These are phyloP conservation scores for Perdita meconis DNA, from an alignment of 2,888 invertebrate species.

Conservation along the genomic window DNA sequence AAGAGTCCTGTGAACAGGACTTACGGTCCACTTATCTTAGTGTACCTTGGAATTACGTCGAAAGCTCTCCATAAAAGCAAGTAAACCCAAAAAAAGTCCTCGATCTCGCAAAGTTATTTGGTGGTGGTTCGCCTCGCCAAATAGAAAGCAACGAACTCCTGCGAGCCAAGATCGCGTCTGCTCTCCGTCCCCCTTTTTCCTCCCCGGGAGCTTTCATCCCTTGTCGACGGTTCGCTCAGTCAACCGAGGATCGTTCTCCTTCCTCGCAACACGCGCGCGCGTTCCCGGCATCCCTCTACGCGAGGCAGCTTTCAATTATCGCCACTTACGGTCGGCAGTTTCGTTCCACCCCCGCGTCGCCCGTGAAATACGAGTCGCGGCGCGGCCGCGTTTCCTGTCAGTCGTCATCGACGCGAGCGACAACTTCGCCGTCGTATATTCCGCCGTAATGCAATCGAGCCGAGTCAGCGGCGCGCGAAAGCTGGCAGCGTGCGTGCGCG, in stretches of 20 bases:
- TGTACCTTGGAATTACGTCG: too few species aligned
- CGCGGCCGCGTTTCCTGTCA: conserved; percentile 53
- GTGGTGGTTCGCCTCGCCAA: too few species aligned
- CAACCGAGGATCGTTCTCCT: conserved; percentile 4
- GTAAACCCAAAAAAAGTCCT: too few species aligned
- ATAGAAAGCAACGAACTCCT: too few species aligned
- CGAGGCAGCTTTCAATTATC: conserved; percentile 53
- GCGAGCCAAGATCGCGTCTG: too few species aligned
- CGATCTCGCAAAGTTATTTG: too few species aligned
- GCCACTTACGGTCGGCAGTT: conserved; percentile 40
- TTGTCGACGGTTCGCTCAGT: conserved; percentile 7
- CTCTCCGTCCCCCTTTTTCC: too few species aligned
- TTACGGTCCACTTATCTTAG: too few species aligned
- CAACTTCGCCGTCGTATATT: conserved; percentile 48
- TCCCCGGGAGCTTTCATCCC: background rate
- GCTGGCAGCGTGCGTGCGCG: conserved; percentile 1
- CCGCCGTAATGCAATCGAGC: conserved; percentile 50
- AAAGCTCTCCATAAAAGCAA: too few species aligned
- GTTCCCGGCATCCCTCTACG: background rate
- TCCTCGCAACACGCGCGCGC: background rate
- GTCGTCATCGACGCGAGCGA: conserved; percentile 59
- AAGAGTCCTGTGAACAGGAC: too few species aligned
- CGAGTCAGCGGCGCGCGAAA: conserved; percentile 51
- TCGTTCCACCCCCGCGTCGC: conserved; percentile 26
- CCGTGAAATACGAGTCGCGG: conserved; percentile 28